Base-by-base conservation (phyloP, 2,797 vertebrate genomes). In the Neosilurus hyrtlii region DNA sequence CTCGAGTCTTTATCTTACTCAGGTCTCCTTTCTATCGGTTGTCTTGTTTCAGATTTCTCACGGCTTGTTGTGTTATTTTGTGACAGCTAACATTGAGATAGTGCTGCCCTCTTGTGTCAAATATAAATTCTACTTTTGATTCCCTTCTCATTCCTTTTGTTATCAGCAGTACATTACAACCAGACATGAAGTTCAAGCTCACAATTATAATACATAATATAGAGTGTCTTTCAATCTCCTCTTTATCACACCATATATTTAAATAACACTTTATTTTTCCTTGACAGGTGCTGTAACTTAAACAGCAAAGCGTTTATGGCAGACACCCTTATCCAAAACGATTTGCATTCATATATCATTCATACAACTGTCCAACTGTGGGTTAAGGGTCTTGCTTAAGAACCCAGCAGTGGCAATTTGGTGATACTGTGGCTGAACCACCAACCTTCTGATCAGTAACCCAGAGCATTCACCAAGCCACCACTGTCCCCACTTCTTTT, bases 21-120 rank as follows among this genome's bases (percentile, higher is more conserved):
- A 72, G 15, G 9, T 11, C 14, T 57, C 26, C 14, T 57, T 54
- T 30, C 3, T 10, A 72, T 22, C 30, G 57, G 54, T 57, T 76
- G 10, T 3, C 9, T 56, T 30, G 49, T 1, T 24, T 6, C 1
- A 49, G n/a, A 3, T 24, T 78, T 78, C 20, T 3, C 30, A 9
- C 74, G 14, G 6, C 35, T 15, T 22, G 35, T 61, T 20, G 37
- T 51, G 15, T 65, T 18, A 1, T 26, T 30, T n/a, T 63, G 57
- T 30, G 59, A 30, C 54, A 20, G 22, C 26, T 84, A 56, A 54
- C 61, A 54, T 15, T 67, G 62, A 82, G 66, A 51, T 71, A 79
- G 49, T 82, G 59, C 75, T 24, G 30, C 84, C 87, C 86, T 84
- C 82, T 88, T 52, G 82, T 89, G 88, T 83, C 78, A 54, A 8